Evolutionary conservation across 2,888 invertebrate species (phyloP), one percentile per base, ranked within the genome.

Genomic region (Heteropelma amictum): DNA sequence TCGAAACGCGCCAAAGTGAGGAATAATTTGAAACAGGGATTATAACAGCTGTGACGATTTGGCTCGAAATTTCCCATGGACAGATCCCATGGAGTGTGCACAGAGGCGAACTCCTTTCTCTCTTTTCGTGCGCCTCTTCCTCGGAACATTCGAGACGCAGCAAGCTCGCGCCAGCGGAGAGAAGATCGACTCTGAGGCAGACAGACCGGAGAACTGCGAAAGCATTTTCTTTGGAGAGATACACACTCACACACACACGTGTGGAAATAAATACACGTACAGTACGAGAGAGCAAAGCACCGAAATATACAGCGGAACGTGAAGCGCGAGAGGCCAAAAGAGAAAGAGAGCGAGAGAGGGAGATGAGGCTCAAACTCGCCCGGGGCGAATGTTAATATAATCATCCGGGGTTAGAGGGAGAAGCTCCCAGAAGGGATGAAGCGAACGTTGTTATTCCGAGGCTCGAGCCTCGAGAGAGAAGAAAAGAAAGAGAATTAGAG

Each of bases 381-480:
- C 30, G 54, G 53, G 64, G 70, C 65, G 45, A 74, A 74, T 74
- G 70, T 77, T 75, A 77, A 77, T 77, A 75, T 76, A 76, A 78
- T 78, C 77, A 73, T 76, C 65, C 60, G 60, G 58, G 70, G 70
- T 60, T 73, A 72, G 65, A 61, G 68, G 47, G 35, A 21, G 58
- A 33, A 49, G n/a, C 53, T n/a, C 58, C 56, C 38, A 64, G 69
- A 78, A 72, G 72, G 79, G 72, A 74, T 77, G 65, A 76, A 76
- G 71, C 74, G 79, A 81, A 80, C 82, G 76, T 78, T 81, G 83
- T 80, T 83, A 81, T 81, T 82, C 70, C 71, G 78, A 49, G 72
- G 69, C 76, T 53, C 51, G 69, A 47, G 56, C 30, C 64, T 47
- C 26, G 63, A 58, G 69, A 47, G 53, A 51, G 14, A 72, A 70